These are phyloP conservation scores for Elmis aenea DNA, from an alignment of 2,888 invertebrate species.

Conservation along the genomic window DNA sequence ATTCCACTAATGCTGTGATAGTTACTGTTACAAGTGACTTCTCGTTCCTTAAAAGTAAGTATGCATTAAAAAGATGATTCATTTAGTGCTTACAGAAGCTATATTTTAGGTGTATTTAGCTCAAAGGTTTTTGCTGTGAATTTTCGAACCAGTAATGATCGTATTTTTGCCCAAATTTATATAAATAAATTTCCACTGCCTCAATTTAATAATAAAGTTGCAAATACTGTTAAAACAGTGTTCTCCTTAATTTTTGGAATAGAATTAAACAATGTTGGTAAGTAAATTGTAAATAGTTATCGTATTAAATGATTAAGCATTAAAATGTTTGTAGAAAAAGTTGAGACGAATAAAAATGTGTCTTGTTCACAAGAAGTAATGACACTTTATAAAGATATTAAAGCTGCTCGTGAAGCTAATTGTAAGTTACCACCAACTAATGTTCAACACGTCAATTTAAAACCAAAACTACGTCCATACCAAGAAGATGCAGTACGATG, in stretches of 20 bases:
- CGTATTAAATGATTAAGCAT: not conserved
- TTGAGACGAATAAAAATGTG: constrained; percentile 15
- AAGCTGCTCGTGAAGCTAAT: constrained; percentile 4
- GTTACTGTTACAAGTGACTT: constrained; percentile 26
- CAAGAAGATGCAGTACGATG: constrained; percentile 62
- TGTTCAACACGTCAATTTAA: constrained; percentile 45
- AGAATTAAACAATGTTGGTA: constrained; percentile 12
- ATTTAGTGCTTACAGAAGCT: not conserved
- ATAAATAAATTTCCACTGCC: constrained; percentile 32
- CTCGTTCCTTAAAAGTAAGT: constrained; percentile 31
- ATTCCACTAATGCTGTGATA: constrained; percentile 23
- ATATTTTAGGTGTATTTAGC: constrained; percentile 33
- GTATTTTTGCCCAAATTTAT: constrained; percentile 31
- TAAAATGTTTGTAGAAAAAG: constrained; percentile 9
- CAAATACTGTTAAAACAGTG: constrained; percentile 27
- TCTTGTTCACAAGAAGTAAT: constrained; percentile 17
- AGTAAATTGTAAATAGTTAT: constrained; percentile 6
- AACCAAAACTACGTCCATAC: constrained; percentile 58
- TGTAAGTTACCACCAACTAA: constrained; percentile 5
- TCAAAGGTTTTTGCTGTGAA: constrained; percentile 34
- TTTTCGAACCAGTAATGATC: constrained; percentile 27
- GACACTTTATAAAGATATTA: constrained; percentile 24
- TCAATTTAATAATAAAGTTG: constrained; percentile 30
- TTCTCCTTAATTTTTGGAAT: constrained; percentile 32
- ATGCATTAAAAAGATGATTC: not conserved